These are phyloP conservation scores for Melanogrammus aeglefinus DNA, from an alignment of 2,797 vertebrate species.

Conservation along the genomic window DNA sequence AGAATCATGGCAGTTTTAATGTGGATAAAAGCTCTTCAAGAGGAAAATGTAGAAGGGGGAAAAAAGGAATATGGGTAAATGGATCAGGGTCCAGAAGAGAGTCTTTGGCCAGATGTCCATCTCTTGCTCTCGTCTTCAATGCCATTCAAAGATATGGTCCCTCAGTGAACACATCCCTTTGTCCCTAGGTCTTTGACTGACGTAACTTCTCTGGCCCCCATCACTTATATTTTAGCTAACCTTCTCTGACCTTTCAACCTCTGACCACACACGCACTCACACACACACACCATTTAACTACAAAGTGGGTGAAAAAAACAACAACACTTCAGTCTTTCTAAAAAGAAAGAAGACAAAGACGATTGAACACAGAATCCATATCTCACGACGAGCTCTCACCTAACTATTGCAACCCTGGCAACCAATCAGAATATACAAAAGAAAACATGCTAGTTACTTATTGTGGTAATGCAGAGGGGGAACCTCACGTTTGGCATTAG, in stretches of 20 bases:
- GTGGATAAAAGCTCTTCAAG: neutral
- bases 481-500: neutral
- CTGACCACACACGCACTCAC: neutral
- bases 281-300: neutral
- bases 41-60: neutral
- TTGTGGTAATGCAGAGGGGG: neutral
- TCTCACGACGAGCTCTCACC: neutral
- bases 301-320: neutral
- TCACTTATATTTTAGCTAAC: neutral
- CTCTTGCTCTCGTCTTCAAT: neutral
- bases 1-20: neutral
- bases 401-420: neutral
- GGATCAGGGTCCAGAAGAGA: too few relatives aligned
- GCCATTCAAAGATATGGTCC: neutral
- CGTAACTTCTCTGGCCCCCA: neutral
- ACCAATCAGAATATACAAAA: neutral
- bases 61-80: too few relatives aligned
- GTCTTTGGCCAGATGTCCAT: neutral
- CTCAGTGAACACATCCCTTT: neutral
- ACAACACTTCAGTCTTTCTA: neutral
- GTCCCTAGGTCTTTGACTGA: neutral
- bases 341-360: neutral
- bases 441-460: conserved; percentile 1
- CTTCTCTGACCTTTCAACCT: neutral
- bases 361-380: neutral